Evolutionary conservation across 1,140 invertebrate genomes (phyloP), one percentile per base, ranked within the genome.

Genomic region (Ceratina calcarata): DNA sequence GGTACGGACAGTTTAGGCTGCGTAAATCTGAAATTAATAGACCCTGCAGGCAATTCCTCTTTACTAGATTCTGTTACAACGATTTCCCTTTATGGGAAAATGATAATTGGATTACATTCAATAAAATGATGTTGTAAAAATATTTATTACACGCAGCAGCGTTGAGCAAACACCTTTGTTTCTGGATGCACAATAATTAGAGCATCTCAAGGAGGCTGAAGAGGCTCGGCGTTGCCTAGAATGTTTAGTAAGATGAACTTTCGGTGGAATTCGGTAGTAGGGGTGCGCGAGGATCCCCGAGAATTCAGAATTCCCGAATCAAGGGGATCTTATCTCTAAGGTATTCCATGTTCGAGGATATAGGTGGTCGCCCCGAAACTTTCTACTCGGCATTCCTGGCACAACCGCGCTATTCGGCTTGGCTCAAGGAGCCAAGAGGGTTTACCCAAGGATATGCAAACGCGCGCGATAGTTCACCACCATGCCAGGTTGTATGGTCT

Each of bases 341-440:
- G 84, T 81, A 90, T 90, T 90, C 88, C 82, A 86, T 91, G 90
- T 90, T 90, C 89, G 86, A 83, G 85, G 85, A 90, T 91, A 88
- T 87, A 86, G 85, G 85, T 86, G 78, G 84, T 75, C 85, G 84
- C 75, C 81, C 75, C 67, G 81, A 81, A 91, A 90, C 85, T 90
- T 89, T 71, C 85, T 88, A 86, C 85, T 90, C 89, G 86, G 80
- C 84, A 90, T 91, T 91, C 89, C 86, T 90, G 83, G 88, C 87
- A 86, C 83, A 89, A 79, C 88, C 87, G 78, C 82, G 85, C 81
- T 88, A 87, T 90, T 89, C 87, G 85, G 82, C 84, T 88, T 71
- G 82, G 86, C 75, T 84, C 87, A 60, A 82, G 84, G 81, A 86
- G 81, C 77, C 77, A 78, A 71, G 66, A 71, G 82, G 85, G 75